Conservation (phyloP, 2,888 invertebrate species). For the Pseudoips prasinana region DNA sequence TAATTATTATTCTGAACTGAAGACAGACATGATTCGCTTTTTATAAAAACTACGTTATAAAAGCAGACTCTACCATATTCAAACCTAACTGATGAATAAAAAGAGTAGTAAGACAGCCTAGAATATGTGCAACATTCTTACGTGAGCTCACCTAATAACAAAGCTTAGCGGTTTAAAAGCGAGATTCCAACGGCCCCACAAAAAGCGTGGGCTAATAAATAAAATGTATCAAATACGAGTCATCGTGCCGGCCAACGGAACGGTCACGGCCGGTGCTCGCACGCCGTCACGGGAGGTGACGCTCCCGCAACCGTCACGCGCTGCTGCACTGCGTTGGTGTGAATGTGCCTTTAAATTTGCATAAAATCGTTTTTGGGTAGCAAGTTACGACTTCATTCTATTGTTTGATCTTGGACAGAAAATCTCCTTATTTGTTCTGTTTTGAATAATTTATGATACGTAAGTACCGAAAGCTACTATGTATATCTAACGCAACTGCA, state of each 20-base stretch:
- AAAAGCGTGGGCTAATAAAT: slow-evolving; percentile 57
- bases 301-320: slow-evolving; percentile 44
- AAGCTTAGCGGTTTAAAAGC: slow-evolving; percentile 66
- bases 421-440: background rate
- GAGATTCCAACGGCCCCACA: slow-evolving; percentile 59
- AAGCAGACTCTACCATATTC: no score
- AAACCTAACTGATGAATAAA: no score
- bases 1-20: no score
- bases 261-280: slow-evolving; percentile 65
- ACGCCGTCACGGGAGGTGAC: slow-evolving; percentile 63
- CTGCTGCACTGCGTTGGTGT: slow-evolving; percentile 52
- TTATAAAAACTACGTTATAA: no score
- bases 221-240: slow-evolving; percentile 62
- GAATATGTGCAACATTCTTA: slow-evolving; percentile 8
- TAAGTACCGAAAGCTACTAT: no score
- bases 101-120: no score
- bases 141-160: slow-evolving; percentile 32
- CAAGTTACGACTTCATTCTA: slow-evolving; percentile 1
- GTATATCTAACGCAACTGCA: no score
- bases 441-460: no score
- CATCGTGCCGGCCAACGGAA: slow-evolving; percentile 70
- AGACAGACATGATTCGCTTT: no score
- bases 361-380: slow-evolving; percentile 38
- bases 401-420: background rate
- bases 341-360: slow-evolving; percentile 68